Evolutionary conservation across 2,113 vertebrate species (phyloP), one percentile per base, ranked within the genome.

Genomic region (Eolophus roseicapilla): DNA sequence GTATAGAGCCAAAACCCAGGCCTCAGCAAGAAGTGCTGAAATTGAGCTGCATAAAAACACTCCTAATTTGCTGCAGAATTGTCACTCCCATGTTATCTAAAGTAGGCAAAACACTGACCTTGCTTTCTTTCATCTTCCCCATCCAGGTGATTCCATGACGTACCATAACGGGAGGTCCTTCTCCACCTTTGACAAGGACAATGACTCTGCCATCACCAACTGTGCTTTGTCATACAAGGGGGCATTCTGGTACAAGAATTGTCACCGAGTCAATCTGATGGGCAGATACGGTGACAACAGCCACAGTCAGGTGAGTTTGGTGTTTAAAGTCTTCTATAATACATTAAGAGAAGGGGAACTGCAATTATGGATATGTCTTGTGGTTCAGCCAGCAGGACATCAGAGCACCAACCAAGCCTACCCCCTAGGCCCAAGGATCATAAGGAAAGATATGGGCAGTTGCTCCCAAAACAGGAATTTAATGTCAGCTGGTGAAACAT

Each of bases 171-270:
- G 99, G 27, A 98, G 99, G 9, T 98, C 99, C 4, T 99, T 99
- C 97, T 99, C 99, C 64, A 99, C 99, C 17, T 99, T 97, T 1
- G 99, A 99, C 97, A 98, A 99, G 55, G 99, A 99, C 97, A 98
- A 99, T 0, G 99, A 99, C 96, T 99, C 99, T 3, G 99, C 99
- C 18, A 99, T 99, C 96, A 99, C 99, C 96, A 99, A 99, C 98
- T 99, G 99, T 59, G 99, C 99, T 70, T 97, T 99, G 94, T 99
- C 99, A 18, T 99, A 99, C 95, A 99, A 99, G 95, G 99, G 99
- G 47, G 99, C 99, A 5, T 99, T 99, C 98, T 99, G 99, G 99
- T 99, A 99, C 86, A 99, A 99, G 97, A 99, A 99, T 95, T 99
- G 99, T 76, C 99, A 99, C 96, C 98, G 99, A 13, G 99, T 99